Conservation (phyloP, 1,140 invertebrate species). For the Hestina assimilis region DNA sequence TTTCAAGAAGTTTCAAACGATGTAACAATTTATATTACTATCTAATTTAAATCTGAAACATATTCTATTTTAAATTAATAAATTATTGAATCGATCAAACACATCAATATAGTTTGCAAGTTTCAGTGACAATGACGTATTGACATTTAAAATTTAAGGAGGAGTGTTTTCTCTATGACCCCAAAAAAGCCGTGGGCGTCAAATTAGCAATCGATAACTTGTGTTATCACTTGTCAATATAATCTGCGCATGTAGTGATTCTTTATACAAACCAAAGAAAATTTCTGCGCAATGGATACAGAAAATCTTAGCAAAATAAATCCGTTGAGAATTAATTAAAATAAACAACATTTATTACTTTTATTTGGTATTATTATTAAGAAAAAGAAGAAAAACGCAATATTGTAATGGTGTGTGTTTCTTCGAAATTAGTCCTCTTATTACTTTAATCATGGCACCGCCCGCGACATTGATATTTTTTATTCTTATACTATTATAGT, state of each 20-base stretch:
- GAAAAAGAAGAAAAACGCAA: too few species aligned
- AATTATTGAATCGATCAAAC: conserved; percentile 24
- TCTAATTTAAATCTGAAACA: conserved; percentile 13
- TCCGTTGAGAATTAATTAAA: too few species aligned
- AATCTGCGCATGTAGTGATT: neutral
- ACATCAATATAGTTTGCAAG: conserved; percentile 19
- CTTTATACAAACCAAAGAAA: too few species aligned
- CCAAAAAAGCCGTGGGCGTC: neutral
- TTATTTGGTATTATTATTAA: too few species aligned
- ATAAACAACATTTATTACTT: too few species aligned
- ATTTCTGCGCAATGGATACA: too few species aligned
- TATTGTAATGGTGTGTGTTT: too few species aligned
- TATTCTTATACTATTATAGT: too few species aligned
- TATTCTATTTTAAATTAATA: conserved; percentile 7
- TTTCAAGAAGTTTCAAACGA: neutral
- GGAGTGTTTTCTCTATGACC: neutral
- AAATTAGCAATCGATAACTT: neutral
- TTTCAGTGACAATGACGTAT: conserved; percentile 32
- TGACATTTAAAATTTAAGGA: neutral
- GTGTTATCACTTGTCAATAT: neutral
- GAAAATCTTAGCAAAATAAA: too few species aligned
- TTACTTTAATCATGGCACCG: too few species aligned
- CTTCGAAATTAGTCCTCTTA: too few species aligned
- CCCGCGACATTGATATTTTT: too few species aligned
- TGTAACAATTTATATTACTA: neutral